These are phyloP conservation scores for Bombus consobrinus DNA, from an alignment of 1,140 invertebrate genomes.

Conservation along the genomic window DNA sequence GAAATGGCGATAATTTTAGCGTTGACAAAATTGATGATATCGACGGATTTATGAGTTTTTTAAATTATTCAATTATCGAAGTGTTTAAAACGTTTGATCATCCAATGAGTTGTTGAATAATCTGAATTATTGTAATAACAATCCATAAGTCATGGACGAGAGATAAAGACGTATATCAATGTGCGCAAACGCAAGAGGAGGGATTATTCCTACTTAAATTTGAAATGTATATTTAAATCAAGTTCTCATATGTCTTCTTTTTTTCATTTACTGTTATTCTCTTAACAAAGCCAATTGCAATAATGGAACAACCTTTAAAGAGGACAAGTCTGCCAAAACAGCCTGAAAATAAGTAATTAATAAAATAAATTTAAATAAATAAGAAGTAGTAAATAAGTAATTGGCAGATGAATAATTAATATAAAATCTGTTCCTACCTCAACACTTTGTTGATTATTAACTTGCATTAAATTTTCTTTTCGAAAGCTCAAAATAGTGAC, in stretches of 20 bases:
- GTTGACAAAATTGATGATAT: not conserved
- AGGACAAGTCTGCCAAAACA: conserved; percentile 94
- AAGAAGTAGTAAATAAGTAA: not conserved
- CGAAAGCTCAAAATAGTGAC: conserved; percentile 95
- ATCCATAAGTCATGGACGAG: not conserved
- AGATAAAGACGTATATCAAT: not conserved
- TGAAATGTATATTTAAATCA: conserved; percentile 5
- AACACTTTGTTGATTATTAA: conserved; percentile 91
- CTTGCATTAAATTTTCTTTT: conserved; percentile 95
- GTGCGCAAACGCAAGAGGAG: not conserved
- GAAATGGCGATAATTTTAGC: not conserved
- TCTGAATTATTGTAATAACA: not conserved
- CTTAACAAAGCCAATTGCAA: conserved; percentile 88
- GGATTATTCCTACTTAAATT: not conserved
- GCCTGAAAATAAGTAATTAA: conserved; percentile 83
- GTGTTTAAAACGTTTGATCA: too few species aligned
- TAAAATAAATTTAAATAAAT: not conserved
- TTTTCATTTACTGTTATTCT: conserved; percentile 72
- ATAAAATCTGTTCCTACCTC: conserved; percentile 84
- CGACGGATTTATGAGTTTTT: not conserved
- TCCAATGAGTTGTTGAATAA: not conserved
- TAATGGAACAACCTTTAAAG: conserved; percentile 93
- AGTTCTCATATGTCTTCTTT: not conserved
- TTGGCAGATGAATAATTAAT: not conserved
- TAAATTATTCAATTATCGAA: not conserved